Percentiles rank a stretch among this genome's conserved stretches.
Conservation (phyloP, 2,888 invertebrate species). For the Caenorhabditis wallacei region DNA sequence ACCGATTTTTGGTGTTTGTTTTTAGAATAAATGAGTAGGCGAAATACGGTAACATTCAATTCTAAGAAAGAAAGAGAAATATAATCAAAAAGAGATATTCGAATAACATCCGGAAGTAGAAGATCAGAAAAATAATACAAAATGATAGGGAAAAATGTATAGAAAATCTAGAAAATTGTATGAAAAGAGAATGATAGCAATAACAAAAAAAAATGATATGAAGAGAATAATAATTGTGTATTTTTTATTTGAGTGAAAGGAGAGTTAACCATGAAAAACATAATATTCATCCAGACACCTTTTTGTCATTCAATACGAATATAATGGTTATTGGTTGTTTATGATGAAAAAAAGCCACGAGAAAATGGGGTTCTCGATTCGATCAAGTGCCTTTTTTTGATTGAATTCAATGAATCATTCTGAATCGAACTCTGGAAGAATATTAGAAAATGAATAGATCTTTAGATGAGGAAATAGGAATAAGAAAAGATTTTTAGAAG, state of each 20-base stretch:
- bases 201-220: conserved; percentile 22
- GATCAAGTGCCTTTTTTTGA: conserved; percentile 18
- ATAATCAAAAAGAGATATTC: neutral
- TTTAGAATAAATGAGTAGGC: neutral
- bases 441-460: too few relatives aligned
- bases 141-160: neutral
- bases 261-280: conserved; percentile 5
- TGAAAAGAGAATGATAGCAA: conserved; percentile 22
- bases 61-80: too few relatives aligned
- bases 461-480: too few relatives aligned
- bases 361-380: conserved; percentile 17
- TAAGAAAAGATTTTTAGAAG: too few relatives aligned
- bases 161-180: conserved; percentile 3
- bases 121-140: conserved; percentile 6
- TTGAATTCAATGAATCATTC: conserved; percentile 24
- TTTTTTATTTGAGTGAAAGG: too few relatives aligned
- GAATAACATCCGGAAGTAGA: conserved; percentile 1
- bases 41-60: conserved; percentile 4
- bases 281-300: conserved; percentile 2
- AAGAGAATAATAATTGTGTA: conserved; percentile 5
- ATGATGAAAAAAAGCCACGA: conserved; percentile 8
- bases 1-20: conserved; percentile 36
- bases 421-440: neutral
- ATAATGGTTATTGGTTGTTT: conserved; percentile 8
- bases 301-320: conserved; percentile 15